Base-by-base conservation (phyloP, 2,113 vertebrate species). In the Mionectes macconnelli region DNA sequence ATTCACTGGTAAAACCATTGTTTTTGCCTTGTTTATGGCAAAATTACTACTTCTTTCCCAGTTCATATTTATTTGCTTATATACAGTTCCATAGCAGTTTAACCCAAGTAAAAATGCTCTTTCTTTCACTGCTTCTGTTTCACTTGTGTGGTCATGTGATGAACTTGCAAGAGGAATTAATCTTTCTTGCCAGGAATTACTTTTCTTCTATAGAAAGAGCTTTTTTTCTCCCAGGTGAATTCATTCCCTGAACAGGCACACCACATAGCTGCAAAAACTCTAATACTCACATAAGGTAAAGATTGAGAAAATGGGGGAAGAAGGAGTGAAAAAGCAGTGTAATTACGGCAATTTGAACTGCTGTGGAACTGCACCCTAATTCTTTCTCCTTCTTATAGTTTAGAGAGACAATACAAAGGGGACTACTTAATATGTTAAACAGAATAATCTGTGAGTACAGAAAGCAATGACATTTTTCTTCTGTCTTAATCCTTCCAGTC, bases 61-160 rank as follows among this genome's bases (percentile, higher is more conserved):
- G 0, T 55, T 42, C 9, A 19, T 30, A 42, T 30, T 45, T 62
- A 9, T 28, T 56, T 75, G 37, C 7, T 35, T 60, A 33, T 27
- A 9, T 55, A 18, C 50, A 69, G 25, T 69, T 79, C 13, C 15
- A 49, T 9, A 42, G 45, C n/a, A 88, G 23, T 70, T 66, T 73
- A 77, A 28, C 16, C 8, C 12, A 75, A 74, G 45, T 75, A 37
- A 91, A 80, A 59, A 33, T 62, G 23, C 14, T 68, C 17, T 44
- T 78, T 56, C 35, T 85, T 69, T 69, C 33, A 19, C n/a, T 73
- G 30, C 10, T 62, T 44, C 28, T 25, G 14, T 75, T 90, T 47
- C 10, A 18, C 10, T 76, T 66, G 12, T 82, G 85, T 2, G 2
- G 20, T 39, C 0, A 0, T 7, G 1, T 24, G 30, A 31, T 55